Percentiles rank a stretch among this genome's conserved stretches.
These are phyloP conservation scores for Abramis brama DNA, from an alignment of 2,113 vertebrate genomes.

Conservation along the genomic window DNA sequence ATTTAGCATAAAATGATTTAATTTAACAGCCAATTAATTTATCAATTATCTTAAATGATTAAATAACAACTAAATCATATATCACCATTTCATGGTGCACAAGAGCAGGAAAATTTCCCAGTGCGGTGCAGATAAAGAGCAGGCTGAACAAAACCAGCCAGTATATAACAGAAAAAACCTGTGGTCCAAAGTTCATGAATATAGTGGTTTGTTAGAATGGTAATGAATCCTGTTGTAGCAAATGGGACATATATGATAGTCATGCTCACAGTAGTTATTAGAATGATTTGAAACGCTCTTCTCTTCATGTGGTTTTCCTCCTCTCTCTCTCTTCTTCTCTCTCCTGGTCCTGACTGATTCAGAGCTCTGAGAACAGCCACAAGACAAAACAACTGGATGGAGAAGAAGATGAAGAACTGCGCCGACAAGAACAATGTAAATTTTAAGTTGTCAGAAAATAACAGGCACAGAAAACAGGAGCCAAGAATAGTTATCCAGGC, in stretches of 20 bases:
- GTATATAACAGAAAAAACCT: background rate
- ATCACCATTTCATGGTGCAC: background rate
- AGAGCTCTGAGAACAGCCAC: too few relatives aligned
- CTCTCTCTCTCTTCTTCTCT: too few relatives aligned
- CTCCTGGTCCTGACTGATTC: too few relatives aligned
- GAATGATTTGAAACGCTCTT: background rate
- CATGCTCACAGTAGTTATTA: background rate
- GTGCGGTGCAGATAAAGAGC: background rate
- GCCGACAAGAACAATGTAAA: too few relatives aligned
- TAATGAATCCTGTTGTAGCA: background rate
- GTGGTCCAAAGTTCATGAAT: background rate
- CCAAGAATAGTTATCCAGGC: background rate
- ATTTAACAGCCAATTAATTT: too few relatives aligned
- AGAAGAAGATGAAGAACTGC: too few relatives aligned
- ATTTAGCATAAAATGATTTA: too few relatives aligned
- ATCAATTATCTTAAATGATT: too few relatives aligned
- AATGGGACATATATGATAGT: background rate
- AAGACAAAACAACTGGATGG: background rate
- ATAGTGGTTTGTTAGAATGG: background rate
- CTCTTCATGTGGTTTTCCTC: too few relatives aligned
- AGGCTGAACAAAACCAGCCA: background rate
- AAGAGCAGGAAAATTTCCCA: background rate
- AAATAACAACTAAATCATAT: background rate
- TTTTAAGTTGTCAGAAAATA: too few relatives aligned
- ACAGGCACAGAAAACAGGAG: too few relatives aligned